These are phyloP conservation scores for Steinernema carpocapsae DNA, from an alignment of 2,888 invertebrate genomes.

Conservation along the genomic window DNA sequence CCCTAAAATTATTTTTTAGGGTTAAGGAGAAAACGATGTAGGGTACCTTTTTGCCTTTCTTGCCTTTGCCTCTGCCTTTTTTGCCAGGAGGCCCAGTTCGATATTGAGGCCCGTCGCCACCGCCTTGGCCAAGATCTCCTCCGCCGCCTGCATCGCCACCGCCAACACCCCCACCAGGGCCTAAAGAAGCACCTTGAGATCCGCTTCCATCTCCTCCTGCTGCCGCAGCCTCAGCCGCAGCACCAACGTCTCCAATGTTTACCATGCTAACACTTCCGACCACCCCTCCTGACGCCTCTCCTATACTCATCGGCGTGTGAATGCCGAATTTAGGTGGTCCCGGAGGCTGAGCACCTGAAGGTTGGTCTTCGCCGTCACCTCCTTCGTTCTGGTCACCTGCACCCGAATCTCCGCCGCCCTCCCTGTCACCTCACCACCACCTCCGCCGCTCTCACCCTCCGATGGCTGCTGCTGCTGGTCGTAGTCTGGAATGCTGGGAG, in stretches of 20 bases:
- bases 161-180: too few relatives aligned
- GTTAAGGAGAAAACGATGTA: neutral
- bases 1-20: neutral
- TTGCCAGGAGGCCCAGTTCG: neutral
- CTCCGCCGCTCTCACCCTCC: neutral
- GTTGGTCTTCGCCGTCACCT: too few relatives aligned
- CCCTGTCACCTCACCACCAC: neutral
- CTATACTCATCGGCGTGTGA: too few relatives aligned
- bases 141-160: neutral
- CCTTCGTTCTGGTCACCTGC: too few relatives aligned
- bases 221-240: neutral
- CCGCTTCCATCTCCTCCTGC: too few relatives aligned
- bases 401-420: neutral
- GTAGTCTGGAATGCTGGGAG: neutral
- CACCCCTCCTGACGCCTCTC: too few relatives aligned
- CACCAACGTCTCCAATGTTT: neutral
- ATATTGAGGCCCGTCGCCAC: neutral
- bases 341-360: too few relatives aligned
- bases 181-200: too few relatives aligned
- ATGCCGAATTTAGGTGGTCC: too few relatives aligned
- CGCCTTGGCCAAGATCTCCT: neutral
- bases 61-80: neutral
- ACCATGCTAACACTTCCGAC: too few relatives aligned
- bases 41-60: conserved; percentile 9
- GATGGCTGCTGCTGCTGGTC: neutral